Percentiles rank a stretch among this genome's conserved stretches.
phyloP scores from a whole-genome alignment of 2,888 invertebrate species.

The Sinhomidia bicolor region DNA sequence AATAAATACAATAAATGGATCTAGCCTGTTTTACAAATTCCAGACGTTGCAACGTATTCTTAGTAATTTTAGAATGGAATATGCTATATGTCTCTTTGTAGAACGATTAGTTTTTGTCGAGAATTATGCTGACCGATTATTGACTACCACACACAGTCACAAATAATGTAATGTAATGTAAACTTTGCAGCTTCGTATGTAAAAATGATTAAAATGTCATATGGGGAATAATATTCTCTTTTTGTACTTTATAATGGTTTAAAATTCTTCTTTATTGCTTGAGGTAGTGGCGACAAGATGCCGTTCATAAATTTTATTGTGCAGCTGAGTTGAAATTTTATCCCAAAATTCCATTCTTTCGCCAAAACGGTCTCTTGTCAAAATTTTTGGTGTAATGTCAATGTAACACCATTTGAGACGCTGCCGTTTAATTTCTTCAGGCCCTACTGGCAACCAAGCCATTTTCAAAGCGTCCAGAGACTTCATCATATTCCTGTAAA shows the following conservation, averaged over 20 bases:
- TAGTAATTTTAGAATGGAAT: no score
- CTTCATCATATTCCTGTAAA: constrained; percentile 71
- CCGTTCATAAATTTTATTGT: not conserved
- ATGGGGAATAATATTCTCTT: not conserved
- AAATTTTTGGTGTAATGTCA: constrained; percentile 59
- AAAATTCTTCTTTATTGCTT: constrained; percentile 45
- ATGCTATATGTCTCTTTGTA: no score
- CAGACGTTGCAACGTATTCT: no score
- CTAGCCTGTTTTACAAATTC: no score
- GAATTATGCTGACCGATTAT: no score
- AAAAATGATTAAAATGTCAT: no score
- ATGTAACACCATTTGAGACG: constrained; percentile 75
- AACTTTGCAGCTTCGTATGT: no score
- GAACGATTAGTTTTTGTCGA: no score
- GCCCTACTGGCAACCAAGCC: constrained; percentile 74
- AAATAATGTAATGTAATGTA: no score
- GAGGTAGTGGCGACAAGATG: not conserved
- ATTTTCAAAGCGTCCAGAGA: constrained; percentile 65
- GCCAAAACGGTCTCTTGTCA: constrained; percentile 66
- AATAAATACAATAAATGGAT: no score
- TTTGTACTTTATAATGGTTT: not conserved
- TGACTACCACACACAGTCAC: no score
- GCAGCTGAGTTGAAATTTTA: constrained; percentile 66
- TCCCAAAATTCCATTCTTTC: constrained; percentile 77
- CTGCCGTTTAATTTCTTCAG: constrained; percentile 68